Evolutionary conservation across 92 coral and sea anemone species (phyloP).

Genomic region (Heteractis magnifica): DNA sequence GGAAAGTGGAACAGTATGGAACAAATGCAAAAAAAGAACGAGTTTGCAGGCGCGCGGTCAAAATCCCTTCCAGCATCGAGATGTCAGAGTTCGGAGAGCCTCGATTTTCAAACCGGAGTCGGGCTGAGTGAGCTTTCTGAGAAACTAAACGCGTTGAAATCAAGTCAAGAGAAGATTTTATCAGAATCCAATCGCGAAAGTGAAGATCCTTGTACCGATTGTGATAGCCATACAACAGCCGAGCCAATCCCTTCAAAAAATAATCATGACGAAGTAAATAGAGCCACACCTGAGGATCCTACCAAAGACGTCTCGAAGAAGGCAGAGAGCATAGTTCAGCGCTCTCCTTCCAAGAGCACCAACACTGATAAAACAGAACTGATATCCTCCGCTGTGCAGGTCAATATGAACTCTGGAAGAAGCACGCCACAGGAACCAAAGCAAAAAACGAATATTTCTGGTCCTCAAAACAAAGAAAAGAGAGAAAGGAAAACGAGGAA

Average conservation of each 20-base stretch:
- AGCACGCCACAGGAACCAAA: neutral
- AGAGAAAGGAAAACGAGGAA: neutral
- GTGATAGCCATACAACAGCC: neutral
- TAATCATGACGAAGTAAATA: neutral
- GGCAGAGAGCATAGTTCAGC: neutral
- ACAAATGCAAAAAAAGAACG: slow-evolving; percentile 58
- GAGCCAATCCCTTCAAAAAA: neutral
- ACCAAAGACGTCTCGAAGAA: neutral
- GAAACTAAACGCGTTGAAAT: slow-evolving; percentile 70
- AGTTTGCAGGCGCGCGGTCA: slow-evolving; percentile 69
- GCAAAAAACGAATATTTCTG: neutral
- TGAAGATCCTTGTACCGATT: slow-evolving; percentile 5
- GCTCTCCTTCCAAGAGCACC: slow-evolving; percentile 20
- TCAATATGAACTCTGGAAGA: neutral
- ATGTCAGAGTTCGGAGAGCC: slow-evolving; percentile 60
- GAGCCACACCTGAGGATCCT: neutral
- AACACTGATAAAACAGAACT: slow-evolving; percentile 14
- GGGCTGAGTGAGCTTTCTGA: slow-evolving; percentile 82
- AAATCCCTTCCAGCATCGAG: slow-evolving; percentile 64
- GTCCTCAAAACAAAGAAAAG: neutral
- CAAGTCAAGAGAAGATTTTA: slow-evolving; percentile 53
- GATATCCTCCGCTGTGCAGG: slow-evolving; percentile 8
- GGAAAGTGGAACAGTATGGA: slow-evolving; percentile 93
- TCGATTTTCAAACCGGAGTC: slow-evolving; percentile 50
- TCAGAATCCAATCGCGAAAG: slow-evolving; percentile 22